phyloP scores from a whole-genome alignment of 2,888 invertebrate species.

The Hirtodrosophila histrioides region DNA sequence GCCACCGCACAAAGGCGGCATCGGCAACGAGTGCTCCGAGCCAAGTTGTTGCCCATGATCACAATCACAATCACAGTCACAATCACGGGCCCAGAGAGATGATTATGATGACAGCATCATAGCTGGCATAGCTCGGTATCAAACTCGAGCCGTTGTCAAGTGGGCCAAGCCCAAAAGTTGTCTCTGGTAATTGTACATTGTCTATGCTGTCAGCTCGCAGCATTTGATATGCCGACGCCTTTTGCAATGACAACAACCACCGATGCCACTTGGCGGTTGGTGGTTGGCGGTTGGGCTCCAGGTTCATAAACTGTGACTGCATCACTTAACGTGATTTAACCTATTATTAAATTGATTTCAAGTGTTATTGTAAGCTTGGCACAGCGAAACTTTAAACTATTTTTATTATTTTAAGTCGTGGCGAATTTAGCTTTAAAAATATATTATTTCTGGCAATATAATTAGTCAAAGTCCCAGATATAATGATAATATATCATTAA shows the following conservation, averaged over 20 bases:
- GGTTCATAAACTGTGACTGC: conserved; percentile 8
- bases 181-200: conserved; percentile 76
- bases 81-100: conserved; percentile 26
- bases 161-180: conserved; percentile 78
- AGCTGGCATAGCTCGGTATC: conserved; percentile 4
- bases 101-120: conserved; percentile 62
- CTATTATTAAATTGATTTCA: conserved; percentile 8
- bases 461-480: too few species aligned
- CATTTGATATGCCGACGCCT: conserved; percentile 76
- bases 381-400: background rate
- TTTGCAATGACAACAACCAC: conserved; percentile 55
- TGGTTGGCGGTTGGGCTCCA: too few species aligned
- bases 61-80: too few species aligned
- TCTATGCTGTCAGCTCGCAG: conserved; percentile 59
- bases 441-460: too few species aligned
- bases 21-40: conserved; percentile 12
- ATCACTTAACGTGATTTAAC: conserved; percentile 8
- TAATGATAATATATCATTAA: too few species aligned
- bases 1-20: conserved; percentile 36
- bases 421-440: too few species aligned
- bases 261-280: conserved; percentile 44
- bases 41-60: conserved; percentile 46
- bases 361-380: background rate
- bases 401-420: too few species aligned
- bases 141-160: conserved; percentile 56